Base-by-base conservation (phyloP, 1,140 invertebrate genomes). In the Zaprionus tsacasi region DNA sequence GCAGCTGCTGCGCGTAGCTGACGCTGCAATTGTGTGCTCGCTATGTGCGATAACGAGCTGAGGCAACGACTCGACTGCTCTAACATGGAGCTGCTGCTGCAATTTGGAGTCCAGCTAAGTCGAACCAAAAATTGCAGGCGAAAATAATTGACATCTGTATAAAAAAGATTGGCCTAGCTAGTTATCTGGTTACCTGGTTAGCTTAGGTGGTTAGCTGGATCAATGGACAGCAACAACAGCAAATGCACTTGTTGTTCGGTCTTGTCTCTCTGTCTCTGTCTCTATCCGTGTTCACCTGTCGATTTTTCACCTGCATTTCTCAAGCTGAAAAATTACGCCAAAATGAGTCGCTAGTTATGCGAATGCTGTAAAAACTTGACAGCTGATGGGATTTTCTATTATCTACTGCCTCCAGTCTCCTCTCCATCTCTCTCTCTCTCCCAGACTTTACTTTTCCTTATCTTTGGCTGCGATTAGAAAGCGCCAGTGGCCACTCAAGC, bases 71-170 rank as follows among this genome's bases (percentile, higher is more conserved):
- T 56, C 30, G 13, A 36, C 55, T 17, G 35, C 60, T 40, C 4
- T 25, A 54, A 64, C 30, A 38, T 12, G 13, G 13, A 57, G 21
- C 33, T 52, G 35, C 33, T 58, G 21, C 36, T 67, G 54, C 52
- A 56, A 72, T 67, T 58, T 85, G 82, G 74, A 78, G 60, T 68
- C 69, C n/a, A 15, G 35, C 50, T 52, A 25, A 17, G 10, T 61
- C 65, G 54, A 66, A 69, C 50, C 82, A 70, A 59, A 87, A 82
- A 87, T 83, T 87, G 83, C 80, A 58, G 71, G 80, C 85, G 48
- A 85, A 89, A 89, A 89, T 89, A 89, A 89, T 89, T 89, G 85
- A 89, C 85, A 89, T 76, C 85, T 89, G 85, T 89, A 89, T 86
- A 87, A 81, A 83, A 81, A 83, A 81, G 81, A 74, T 78, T 35